phyloP scores from a whole-genome alignment of 2,888 invertebrate genomes.

The Heliconius erato region DNA sequence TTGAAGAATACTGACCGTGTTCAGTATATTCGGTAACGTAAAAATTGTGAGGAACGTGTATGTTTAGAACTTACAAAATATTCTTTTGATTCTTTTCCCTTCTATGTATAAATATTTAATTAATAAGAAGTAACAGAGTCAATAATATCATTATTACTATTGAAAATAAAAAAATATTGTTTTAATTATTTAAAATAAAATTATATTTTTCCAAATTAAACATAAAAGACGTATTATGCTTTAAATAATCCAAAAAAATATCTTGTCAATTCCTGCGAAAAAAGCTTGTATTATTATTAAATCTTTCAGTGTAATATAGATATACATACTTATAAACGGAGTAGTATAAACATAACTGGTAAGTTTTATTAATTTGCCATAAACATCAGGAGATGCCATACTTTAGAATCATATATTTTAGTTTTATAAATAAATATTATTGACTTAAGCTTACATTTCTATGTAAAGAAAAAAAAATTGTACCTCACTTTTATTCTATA shows the following conservation, averaged over 20 bases:
- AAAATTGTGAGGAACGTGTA: not conserved
- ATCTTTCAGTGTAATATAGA: not conserved
- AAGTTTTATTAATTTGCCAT: constrained; percentile 71
- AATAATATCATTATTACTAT: not conserved
- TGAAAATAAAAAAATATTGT: not conserved
- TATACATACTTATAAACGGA: constrained; percentile 11
- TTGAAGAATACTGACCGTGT: not conserved
- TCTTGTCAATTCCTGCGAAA: constrained; percentile 2
- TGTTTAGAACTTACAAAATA: not conserved
- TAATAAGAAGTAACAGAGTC: not conserved
- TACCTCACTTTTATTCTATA: constrained; percentile 73
- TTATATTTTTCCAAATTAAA: constrained; percentile 3
- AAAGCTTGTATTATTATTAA: not conserved
- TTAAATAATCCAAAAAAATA: not conserved
- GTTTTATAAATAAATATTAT: constrained; percentile 59
- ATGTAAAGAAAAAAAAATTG: constrained; percentile 53
- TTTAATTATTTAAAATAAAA: not conserved
- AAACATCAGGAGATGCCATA: constrained; percentile 83
- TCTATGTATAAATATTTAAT: not conserved
- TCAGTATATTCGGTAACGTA: not conserved
- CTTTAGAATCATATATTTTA: constrained; percentile 66
- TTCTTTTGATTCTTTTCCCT: not conserved
- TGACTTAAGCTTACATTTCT: constrained; percentile 69
- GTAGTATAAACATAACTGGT: constrained; percentile 36
- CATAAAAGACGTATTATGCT: not conserved